A percentile compares a stretch with the other conserved stretches of the same genome.
Evolutionary conservation across 2,888 invertebrate genomes (phyloP).

Genomic region (Noctuana brunneofusca): DNA sequence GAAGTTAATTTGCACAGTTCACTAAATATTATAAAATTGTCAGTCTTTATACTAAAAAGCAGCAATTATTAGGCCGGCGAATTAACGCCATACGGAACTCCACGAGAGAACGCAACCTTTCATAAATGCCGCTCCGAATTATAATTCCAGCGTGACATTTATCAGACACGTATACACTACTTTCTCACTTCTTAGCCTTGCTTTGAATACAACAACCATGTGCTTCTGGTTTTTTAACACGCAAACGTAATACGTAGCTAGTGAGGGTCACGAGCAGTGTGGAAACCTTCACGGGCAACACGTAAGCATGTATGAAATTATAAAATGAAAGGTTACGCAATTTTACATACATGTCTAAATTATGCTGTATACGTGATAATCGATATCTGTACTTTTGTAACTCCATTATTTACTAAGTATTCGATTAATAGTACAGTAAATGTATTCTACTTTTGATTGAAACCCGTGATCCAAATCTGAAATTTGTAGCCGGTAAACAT

Average conservation of each 20-base stretch:
- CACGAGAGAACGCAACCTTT: constrained; percentile 25
- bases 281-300: constrained; percentile 78
- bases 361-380: constrained; percentile 26
- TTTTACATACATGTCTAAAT: constrained; percentile 62
- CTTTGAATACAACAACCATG: constrained; percentile 48
- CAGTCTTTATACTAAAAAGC: neutral
- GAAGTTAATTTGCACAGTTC: neutral
- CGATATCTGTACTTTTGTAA: constrained; percentile 27
- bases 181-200: constrained; percentile 40
- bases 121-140: constrained; percentile 23
- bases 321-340: constrained; percentile 81
- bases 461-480: constrained; percentile 60
- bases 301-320: constrained; percentile 77
- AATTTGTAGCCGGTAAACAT: constrained; percentile 63
- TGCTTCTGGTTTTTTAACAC: constrained; percentile 52
- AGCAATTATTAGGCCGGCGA: constrained; percentile 36
- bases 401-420: constrained; percentile 17
- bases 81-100: constrained; percentile 39
- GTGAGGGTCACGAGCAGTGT: constrained; percentile 76
- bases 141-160: constrained; percentile 41
- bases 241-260: constrained; percentile 49
- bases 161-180: constrained; percentile 48
- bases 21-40: neutral
- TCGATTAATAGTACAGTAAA: constrained; percentile 19
- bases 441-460: constrained; percentile 38